A percentile compares a stretch with the other conserved stretches of the same genome.
These are phyloP conservation scores for Scleropages formosus DNA, from an alignment of 2,797 vertebrate species.

Conservation along the genomic window DNA sequence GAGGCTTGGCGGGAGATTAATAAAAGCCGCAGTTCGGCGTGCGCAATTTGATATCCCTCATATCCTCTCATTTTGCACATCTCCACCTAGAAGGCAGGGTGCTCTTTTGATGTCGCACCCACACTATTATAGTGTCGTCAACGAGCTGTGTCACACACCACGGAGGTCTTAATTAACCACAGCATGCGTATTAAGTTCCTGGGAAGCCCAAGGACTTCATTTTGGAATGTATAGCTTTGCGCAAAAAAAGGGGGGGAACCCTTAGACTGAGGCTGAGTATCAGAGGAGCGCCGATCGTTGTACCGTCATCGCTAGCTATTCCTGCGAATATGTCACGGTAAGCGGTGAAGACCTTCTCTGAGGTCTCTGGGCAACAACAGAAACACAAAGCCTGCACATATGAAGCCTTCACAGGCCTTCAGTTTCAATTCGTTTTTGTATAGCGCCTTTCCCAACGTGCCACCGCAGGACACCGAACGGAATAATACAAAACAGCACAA, in stretches of 20 bases:
- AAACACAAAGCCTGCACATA: background rate
- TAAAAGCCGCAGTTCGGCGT: background rate
- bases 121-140: background rate
- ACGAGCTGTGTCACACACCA: background rate
- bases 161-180: conserved; percentile 1
- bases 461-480: too few species aligned
- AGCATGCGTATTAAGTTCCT: background rate
- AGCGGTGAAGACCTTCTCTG: background rate
- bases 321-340: background rate
- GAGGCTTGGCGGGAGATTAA: conserved; percentile 26
- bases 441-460: too few species aligned
- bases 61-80: background rate
- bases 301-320: background rate
- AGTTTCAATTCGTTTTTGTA: too few species aligned
- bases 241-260: background rate
- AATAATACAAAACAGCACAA: too few species aligned
- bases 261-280: background rate
- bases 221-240: background rate
- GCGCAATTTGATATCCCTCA: background rate
- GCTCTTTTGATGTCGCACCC: background rate
- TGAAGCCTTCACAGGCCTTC: background rate
- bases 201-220: background rate
- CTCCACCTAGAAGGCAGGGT: background rate
- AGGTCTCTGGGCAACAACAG: background rate
- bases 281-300: background rate